phyloP scores from a whole-genome alignment of 2,113 vertebrate genomes.

The Origma solitaria region DNA sequence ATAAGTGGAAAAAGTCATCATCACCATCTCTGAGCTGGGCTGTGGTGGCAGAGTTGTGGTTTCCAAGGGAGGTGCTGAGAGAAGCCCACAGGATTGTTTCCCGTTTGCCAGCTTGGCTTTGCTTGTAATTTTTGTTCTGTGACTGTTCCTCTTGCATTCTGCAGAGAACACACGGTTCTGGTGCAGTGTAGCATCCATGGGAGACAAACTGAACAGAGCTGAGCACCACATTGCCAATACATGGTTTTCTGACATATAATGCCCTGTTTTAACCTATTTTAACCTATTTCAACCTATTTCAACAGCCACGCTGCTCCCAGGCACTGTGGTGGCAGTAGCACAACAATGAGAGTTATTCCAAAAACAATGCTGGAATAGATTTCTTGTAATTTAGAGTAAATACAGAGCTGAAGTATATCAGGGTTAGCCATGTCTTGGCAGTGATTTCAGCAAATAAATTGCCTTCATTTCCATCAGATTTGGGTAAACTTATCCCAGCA shows the following conservation, averaged over 20 bases:
- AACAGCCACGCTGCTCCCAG: neutral
- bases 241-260: neutral
- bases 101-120: neutral
- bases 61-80: neutral
- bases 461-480: neutral
- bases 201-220: neutral
- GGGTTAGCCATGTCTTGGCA: neutral
- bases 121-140: neutral
- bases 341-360: neutral
- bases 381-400: neutral
- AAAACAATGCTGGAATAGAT: neutral
- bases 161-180: neutral
- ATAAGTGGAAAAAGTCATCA: neutral
- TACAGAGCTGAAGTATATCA: neutral
- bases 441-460: neutral
- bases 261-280: neutral
- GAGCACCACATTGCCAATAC: neutral
- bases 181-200: neutral
- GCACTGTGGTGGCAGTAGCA: neutral
- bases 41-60: neutral
- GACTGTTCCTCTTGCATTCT: neutral
- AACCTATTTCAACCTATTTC: neutral
- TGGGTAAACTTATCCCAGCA: neutral
- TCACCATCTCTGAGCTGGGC: neutral
- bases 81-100: neutral